Percentiles rank a stretch among this genome's conserved stretches.
phyloP scores from a whole-genome alignment of 2,797 vertebrate genomes.

The Poecilia velifera region DNA sequence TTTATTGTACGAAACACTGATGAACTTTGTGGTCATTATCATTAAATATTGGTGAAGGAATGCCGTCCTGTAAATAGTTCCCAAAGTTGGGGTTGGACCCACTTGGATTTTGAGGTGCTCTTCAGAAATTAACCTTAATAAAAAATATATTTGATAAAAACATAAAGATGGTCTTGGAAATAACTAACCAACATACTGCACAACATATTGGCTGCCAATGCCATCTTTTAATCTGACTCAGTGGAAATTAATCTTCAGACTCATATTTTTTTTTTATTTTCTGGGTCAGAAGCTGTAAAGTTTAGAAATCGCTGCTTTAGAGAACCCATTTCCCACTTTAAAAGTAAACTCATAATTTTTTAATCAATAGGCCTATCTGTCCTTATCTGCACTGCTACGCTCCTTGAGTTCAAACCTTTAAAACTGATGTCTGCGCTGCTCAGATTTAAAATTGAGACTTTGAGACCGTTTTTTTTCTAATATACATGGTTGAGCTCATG shows the following conservation, averaged over 20 bases:
- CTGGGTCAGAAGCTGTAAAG: background rate
- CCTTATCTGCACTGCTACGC: background rate
- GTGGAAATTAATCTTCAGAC: too few relatives aligned
- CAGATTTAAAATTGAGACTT: background rate
- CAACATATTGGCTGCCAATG: background rate
- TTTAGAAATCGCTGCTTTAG: background rate
- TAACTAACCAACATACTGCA: background rate
- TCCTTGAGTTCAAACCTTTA: background rate
- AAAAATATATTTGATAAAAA: background rate
- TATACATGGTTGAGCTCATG: background rate
- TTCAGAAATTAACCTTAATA: background rate
- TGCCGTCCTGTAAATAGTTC: background rate
- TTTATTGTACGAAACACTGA: background rate
- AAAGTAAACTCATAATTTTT: background rate
- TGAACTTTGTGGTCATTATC: background rate
- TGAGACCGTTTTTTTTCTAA: background rate
- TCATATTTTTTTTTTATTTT: background rate
- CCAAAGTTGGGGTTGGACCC: background rate
- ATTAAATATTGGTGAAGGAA: background rate
- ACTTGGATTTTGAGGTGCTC: background rate
- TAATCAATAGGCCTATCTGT: too few relatives aligned
- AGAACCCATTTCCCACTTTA: background rate
- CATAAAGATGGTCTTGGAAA: background rate
- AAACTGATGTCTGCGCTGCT: background rate
- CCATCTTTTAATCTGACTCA: background rate